Percentiles rank a stretch among this genome's conserved stretches.
Conservation (phyloP, 53 echinoderm and acorn worm species). For the Mesocentrotus franciscanus region DNA sequence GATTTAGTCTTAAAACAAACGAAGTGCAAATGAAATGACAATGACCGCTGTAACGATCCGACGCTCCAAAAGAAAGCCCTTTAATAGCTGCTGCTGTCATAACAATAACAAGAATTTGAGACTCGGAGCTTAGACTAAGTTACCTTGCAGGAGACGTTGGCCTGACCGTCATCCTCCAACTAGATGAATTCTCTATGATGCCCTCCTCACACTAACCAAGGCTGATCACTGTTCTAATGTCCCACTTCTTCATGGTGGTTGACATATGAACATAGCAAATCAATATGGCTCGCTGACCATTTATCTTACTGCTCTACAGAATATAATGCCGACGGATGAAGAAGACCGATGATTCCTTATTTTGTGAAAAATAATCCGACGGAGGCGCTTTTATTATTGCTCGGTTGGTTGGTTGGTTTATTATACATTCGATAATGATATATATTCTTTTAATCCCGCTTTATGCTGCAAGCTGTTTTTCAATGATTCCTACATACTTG, state of each 20-base stretch:
- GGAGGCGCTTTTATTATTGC: background rate
- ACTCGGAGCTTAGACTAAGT: background rate
- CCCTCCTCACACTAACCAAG: constrained; percentile 35
- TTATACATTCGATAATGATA: too few relatives aligned
- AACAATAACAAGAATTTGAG: background rate
- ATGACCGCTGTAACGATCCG: background rate
- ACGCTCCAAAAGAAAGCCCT: background rate
- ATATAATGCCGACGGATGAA: background rate
- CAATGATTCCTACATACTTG: too few relatives aligned
- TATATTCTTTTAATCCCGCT: too few relatives aligned
- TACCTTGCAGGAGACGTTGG: background rate
- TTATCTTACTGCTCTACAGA: background rate
- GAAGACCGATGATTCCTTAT: background rate
- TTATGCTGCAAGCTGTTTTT: too few relatives aligned
- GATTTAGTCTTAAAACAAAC: background rate
- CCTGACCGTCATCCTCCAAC: background rate
- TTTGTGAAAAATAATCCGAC: background rate
- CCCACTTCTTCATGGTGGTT: constrained; percentile 1
- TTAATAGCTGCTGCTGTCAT: background rate
- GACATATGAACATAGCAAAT: constrained; percentile 19
- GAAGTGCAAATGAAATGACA: background rate
- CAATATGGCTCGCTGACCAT: constrained; percentile 20
- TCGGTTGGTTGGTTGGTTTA: too few relatives aligned
- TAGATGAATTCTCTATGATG: background rate
- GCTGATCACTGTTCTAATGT: background rate